phyloP scores from a whole-genome alignment of 2,113 vertebrate genomes.

The Leucopternis melanops region DNA sequence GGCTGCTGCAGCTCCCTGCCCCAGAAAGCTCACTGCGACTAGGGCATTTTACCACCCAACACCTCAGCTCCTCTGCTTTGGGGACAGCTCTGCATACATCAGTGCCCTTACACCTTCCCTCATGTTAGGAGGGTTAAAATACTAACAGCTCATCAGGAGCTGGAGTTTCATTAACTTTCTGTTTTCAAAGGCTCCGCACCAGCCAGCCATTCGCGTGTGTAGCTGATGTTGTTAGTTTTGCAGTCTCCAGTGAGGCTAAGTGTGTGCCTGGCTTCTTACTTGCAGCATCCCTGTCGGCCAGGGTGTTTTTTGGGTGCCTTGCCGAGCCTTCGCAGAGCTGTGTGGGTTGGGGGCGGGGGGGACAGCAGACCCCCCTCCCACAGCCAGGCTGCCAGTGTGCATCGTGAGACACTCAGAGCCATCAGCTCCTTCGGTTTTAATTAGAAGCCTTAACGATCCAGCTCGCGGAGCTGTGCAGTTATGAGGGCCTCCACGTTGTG shows the following conservation, averaged over 20 bases:
- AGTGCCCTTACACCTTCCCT: background rate
- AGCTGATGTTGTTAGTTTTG: rapidly evolving
- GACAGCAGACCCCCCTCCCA: background rate
- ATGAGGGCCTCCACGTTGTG: background rate
- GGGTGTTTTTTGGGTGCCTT: background rate
- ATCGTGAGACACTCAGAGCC: rapidly evolving
- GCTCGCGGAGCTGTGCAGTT: rapidly evolving
- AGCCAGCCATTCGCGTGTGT: rapidly evolving
- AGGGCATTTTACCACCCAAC: rapidly evolving
- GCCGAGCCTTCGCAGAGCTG: background rate
- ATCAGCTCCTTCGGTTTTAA: background rate
- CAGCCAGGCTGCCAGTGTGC: background rate
- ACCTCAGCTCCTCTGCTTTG: rapidly evolving
- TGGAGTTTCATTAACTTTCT: background rate
- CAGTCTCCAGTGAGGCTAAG: background rate
- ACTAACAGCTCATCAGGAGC: background rate
- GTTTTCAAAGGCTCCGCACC: background rate
- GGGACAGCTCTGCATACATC: rapidly evolving
- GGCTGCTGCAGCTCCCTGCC: background rate
- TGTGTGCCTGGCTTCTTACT: background rate
- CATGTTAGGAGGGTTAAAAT: background rate
- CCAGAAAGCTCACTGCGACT: background rate
- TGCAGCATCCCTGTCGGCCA: background rate
- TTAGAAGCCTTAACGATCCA: background rate
- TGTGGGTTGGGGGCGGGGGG: rapidly evolving